Evolutionary conservation across 2,888 invertebrate genomes (phyloP), one percentile per base, ranked within the genome.

Genomic region (Trissolcus japonicus): DNA sequence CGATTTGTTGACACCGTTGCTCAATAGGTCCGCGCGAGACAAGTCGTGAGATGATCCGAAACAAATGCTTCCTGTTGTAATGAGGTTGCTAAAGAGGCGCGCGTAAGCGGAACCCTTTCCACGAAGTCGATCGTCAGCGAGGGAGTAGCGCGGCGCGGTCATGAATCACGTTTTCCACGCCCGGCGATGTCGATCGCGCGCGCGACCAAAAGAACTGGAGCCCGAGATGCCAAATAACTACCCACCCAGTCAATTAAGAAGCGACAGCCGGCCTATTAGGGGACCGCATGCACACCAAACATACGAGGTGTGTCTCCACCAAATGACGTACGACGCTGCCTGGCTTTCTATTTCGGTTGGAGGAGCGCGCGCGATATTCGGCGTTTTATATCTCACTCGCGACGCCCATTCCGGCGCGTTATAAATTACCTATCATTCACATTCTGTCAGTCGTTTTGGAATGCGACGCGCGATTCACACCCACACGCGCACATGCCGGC

Each of bases 401-500:
- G 41, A 55, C 65, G 60, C 74, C 66, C 65, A 63, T 68, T 71
- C 60, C 61, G 71, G 56, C 57, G 76, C 81, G 83, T 86, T 86
- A 87, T 88, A 87, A 88, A 88, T 88, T 88, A 87, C 85, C 82
- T 85, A 88, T 87, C 85, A 86, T 86, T 87, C 86, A 82, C 84
- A 82, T 81, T 82, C 82, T 78, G 78, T 78, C 77, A 83, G 82
- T 81, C 86, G 86, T 85, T 85, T 60, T 43, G 79, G 79, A 63
- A 79, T 76, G 79, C 59, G 43, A 65, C 14, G 71, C 67, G 25
- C 68, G 73, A 69, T 74, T 65, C 66, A 62, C 78, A 65, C 78
- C 68, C 78, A 74, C 78, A 51, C 68, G 35, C 35, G 62, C 77
- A 68, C 59, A 65, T 68, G 72, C 57, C 46, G 63, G 17, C 66